phyloP scores from a whole-genome alignment of 2,888 invertebrate genomes.

The Leucania comma region DNA sequence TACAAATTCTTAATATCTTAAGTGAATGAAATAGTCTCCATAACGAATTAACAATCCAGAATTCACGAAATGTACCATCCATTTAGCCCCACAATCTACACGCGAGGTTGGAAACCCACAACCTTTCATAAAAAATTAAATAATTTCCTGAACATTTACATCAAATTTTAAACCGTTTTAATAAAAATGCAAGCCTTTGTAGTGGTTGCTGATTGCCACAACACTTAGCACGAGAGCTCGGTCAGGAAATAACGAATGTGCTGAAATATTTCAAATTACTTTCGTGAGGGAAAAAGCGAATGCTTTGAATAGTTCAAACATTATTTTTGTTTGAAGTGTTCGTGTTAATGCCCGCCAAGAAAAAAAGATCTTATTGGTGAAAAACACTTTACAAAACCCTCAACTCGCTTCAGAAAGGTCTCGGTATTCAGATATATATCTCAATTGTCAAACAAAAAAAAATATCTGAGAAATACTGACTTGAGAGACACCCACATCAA shows the following conservation, averaged over 20 bases:
- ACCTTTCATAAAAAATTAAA: neutral
- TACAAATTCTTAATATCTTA: neutral
- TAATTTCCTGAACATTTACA: conserved; percentile 8
- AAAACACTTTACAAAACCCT: neutral
- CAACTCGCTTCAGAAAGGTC: neutral
- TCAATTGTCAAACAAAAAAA: conserved; percentile 10
- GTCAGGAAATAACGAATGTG: conserved; percentile 8
- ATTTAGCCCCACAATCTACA: neutral
- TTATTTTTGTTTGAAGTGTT: neutral
- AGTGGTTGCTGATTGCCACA: neutral
- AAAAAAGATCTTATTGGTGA: neutral
- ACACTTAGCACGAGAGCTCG: conserved; percentile 1
- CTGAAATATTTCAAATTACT: neutral
- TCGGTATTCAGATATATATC: conserved; percentile 3
- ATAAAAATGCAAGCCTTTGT: conserved; percentile 2
- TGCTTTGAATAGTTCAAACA: neutral
- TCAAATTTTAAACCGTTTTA: conserved; percentile 6
- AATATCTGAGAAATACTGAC: neutral
- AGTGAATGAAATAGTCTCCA: neutral
- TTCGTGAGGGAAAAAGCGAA: neutral
- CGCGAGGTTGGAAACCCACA: neutral
- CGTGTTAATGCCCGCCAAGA: neutral
- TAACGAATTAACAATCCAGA: neutral
- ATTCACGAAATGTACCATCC: neutral
- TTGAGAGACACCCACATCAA: conserved; percentile 24